These are phyloP conservation scores for Maniola jurtina DNA, from an alignment of 1,140 invertebrate genomes.

Conservation along the genomic window DNA sequence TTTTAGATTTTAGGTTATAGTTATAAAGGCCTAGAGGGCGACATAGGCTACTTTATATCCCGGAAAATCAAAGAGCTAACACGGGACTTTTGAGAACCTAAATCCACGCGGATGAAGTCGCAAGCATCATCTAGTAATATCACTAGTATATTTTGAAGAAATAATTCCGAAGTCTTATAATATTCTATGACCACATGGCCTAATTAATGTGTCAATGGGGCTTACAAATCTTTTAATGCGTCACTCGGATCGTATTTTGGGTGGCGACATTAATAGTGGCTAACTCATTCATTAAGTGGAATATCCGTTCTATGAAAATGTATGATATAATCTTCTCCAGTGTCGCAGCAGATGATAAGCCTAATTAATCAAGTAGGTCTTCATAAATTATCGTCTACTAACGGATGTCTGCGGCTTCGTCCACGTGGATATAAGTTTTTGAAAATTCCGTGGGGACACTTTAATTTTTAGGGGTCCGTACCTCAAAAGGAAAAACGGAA, in stretches of 20 bases:
- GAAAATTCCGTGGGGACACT: too few relatives aligned
- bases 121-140: too few relatives aligned
- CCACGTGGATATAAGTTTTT: too few relatives aligned
- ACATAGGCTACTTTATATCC: too few relatives aligned
- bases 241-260: constrained; percentile 13
- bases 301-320: constrained; percentile 27
- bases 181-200: constrained; percentile 4
- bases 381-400: neutral
- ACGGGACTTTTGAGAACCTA: too few relatives aligned
- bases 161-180: neutral
- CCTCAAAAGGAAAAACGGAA: too few relatives aligned
- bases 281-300: constrained; percentile 26
- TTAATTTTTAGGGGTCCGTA: too few relatives aligned
- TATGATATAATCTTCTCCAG: constrained; percentile 17
- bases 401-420: too few relatives aligned
- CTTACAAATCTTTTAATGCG: constrained; percentile 12
- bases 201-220: constrained; percentile 9
- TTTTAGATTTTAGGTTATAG: too few relatives aligned
- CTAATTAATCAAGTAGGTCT: neutral
- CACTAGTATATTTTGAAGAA: neutral
- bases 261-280: constrained; percentile 15
- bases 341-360: neutral
- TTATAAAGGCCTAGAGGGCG: too few relatives aligned
- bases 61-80: too few relatives aligned
- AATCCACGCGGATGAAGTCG: too few relatives aligned